Percentiles rank a stretch among this genome's conserved stretches.
Conservation (phyloP, 2,888 invertebrate genomes). For the Leptopilina myrica region DNA sequence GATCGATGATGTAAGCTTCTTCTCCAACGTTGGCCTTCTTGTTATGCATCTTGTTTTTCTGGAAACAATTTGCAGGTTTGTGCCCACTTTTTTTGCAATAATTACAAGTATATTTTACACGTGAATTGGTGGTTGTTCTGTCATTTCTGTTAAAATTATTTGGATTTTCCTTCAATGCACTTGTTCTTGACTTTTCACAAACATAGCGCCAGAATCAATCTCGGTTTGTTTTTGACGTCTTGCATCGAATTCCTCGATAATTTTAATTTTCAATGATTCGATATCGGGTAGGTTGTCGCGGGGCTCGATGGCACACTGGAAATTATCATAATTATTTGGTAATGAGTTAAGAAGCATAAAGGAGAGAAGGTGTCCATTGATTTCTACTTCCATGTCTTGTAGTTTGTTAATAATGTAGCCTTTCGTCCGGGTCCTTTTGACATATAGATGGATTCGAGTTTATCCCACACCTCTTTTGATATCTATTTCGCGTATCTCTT, state of each 20-base stretch:
- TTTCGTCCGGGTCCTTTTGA: slow-evolving; percentile 46
- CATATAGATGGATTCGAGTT: slow-evolving; percentile 23
- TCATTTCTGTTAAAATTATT: background rate
- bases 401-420: slow-evolving; percentile 50
- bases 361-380: slow-evolving; percentile 50
- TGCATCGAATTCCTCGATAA: slow-evolving; percentile 50
- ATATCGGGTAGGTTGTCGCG: slow-evolving; percentile 53
- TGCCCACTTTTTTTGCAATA: slow-evolving; percentile 26
- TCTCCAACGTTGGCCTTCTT: background rate
- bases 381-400: slow-evolving; percentile 49
- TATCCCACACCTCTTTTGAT: slow-evolving; percentile 45
- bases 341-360: slow-evolving; percentile 53
- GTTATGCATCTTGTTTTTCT: background rate
- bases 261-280: slow-evolving; percentile 54
- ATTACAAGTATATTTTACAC: slow-evolving; percentile 14
- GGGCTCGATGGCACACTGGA: slow-evolving; percentile 56
- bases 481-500: too few relatives aligned
- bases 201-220: slow-evolving; percentile 29
- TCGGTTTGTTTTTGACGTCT: slow-evolving; percentile 22
- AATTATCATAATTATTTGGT: slow-evolving; percentile 25
- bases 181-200: background rate
- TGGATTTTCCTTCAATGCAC: background rate
- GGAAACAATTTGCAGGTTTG: slow-evolving; percentile 40
- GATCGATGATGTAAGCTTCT: background rate
- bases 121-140: background rate